Evolutionary conservation across 2,797 vertebrate genomes (phyloP).

Genomic region (Ficedula albicollis): DNA sequence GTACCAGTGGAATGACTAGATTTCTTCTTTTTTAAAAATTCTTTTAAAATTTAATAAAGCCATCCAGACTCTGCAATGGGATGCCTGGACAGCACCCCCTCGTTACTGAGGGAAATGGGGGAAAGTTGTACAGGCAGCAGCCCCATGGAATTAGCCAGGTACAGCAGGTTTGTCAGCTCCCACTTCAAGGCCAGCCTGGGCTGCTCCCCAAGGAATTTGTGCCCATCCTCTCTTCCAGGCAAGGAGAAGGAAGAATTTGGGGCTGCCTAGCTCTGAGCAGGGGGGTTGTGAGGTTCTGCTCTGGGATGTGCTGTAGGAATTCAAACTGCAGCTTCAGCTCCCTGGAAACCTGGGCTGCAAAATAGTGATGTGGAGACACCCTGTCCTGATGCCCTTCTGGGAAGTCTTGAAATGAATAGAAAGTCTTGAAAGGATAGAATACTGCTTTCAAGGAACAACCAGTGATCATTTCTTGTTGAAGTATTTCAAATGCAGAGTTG

Average conservation of each 20-base stretch:
- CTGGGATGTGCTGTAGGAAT: not conserved
- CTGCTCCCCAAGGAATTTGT: not conserved
- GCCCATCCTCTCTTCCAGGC: not conserved
- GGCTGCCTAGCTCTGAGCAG: not conserved
- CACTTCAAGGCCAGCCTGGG: not conserved
- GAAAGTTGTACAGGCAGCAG: not conserved
- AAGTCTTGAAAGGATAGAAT: not conserved
- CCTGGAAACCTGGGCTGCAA: not conserved
- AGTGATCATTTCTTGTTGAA: not conserved
- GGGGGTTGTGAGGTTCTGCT: not conserved
- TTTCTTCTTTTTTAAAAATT: not conserved
- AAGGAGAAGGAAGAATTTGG: not conserved
- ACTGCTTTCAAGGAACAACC: not conserved
- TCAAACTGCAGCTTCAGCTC: not conserved
- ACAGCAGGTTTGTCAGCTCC: not conserved
- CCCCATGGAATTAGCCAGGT: not conserved
- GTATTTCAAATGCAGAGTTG: not conserved
- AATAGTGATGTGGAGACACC: not conserved
- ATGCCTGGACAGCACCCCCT: not conserved
- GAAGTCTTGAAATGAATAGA: not conserved
- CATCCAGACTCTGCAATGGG: not conserved
- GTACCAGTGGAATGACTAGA: not conserved
- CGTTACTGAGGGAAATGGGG: not conserved
- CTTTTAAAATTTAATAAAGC: too few relatives aligned
- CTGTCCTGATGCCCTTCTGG: accelerated